These are phyloP conservation scores for Vidua macroura DNA, from an alignment of 2,113 vertebrate genomes.

Conservation along the genomic window DNA sequence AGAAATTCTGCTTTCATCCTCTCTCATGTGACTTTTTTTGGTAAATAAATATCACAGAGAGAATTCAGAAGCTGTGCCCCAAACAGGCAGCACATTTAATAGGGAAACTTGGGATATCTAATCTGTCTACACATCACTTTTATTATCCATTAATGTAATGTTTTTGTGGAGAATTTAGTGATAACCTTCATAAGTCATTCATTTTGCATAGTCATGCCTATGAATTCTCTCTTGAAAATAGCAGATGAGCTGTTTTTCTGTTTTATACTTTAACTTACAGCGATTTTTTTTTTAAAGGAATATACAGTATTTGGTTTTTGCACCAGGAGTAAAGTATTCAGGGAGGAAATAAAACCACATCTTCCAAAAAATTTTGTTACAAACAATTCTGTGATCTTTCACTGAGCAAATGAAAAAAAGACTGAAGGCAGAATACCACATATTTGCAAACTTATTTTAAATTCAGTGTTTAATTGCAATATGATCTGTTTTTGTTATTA, in stretches of 20 bases:
- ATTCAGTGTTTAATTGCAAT: neutral
- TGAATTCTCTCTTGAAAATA: neutral
- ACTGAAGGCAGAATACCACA: neutral
- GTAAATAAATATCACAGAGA: neutral
- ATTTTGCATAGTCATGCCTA: neutral
- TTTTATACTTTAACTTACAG: neutral
- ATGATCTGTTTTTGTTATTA: neutral
- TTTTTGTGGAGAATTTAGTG: neutral
- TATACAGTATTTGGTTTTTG: neutral
- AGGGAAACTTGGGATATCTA: neutral
- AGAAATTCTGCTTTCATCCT: neutral
- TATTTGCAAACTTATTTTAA: neutral
- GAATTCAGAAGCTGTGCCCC: neutral
- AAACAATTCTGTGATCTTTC: neutral
- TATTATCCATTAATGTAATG: neutral
- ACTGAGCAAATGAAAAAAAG: neutral
- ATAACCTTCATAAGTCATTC: neutral
- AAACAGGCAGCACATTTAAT: neutral
- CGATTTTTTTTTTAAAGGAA: neutral
- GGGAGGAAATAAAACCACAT: rapidly evolving
- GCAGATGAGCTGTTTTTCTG: neutral
- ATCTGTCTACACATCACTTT: neutral
- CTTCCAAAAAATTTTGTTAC: neutral
- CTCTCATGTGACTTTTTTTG: neutral
- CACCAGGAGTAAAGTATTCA: neutral